A percentile compares a stretch with the other conserved stretches of the same genome.
These are phyloP conservation scores for Cantharis flavilabris DNA, from an alignment of 2,888 invertebrate species.

Conservation along the genomic window DNA sequence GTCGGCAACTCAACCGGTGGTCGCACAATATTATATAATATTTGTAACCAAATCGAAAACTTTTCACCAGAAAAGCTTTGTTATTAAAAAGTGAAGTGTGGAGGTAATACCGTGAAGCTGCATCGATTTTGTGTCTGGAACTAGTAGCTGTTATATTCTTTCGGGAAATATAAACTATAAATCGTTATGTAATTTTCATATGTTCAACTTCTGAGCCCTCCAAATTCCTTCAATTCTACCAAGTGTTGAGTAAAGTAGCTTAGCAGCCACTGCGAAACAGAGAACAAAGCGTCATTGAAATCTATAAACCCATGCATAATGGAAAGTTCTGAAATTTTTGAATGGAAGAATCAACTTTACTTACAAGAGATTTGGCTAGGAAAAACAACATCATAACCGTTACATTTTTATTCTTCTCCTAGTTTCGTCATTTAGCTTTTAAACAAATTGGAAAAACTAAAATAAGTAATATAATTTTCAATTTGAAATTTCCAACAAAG, in stretches of 20 bases:
- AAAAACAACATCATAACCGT: background rate
- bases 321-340: background rate
- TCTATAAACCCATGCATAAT: slow-evolving; percentile 18
- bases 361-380: background rate
- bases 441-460: background rate
- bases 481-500: background rate
- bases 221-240: slow-evolving; percentile 21
- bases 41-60: no score
- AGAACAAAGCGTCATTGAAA: slow-evolving; percentile 24
- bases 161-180: background rate
- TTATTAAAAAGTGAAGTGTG: background rate
- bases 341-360: background rate
- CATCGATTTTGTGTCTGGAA: background rate
- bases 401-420: background rate
- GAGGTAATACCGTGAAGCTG: background rate
- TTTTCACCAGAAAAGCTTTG: background rate
- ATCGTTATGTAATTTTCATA: background rate
- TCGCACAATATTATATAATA: no score
- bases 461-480: background rate
- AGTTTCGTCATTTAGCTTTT: background rate
- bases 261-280: slow-evolving; percentile 14
- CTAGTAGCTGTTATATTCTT: background rate
- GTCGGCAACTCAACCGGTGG: no score
- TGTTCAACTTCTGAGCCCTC: slow-evolving; percentile 21
- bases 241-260: slow-evolving; percentile 20